Conservation (phyloP, 92 coral and sea anemone genomes). For the Parazoanthus darwini region DNA sequence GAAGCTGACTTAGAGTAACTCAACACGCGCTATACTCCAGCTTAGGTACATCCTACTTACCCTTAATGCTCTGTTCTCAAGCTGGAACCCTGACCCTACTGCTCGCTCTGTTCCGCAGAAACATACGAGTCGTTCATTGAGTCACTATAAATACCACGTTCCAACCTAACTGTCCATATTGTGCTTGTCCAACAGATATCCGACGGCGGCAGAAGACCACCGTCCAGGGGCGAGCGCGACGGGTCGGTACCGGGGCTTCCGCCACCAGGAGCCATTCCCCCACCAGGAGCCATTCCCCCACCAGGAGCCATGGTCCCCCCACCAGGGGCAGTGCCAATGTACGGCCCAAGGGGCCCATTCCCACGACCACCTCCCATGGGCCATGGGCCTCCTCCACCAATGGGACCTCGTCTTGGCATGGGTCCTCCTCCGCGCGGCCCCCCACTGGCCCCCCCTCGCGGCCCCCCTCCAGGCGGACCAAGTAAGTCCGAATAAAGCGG, state of each 20-base stretch:
- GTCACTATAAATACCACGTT: too few relatives aligned
- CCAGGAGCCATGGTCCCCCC: conserved; percentile 16
- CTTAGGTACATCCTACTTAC: too few relatives aligned
- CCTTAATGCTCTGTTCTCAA: too few relatives aligned
- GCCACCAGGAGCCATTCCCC: conserved; percentile 35
- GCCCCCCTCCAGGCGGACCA: conserved; percentile 25
- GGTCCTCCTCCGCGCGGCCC: conserved; percentile 13
- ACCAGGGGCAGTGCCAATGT: conserved; percentile 28
- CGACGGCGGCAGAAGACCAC: conserved; percentile 16
- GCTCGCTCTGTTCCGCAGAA: too few relatives aligned
- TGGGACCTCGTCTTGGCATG: conserved; percentile 31
- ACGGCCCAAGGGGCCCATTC: conserved; percentile 31
- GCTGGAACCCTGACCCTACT: too few relatives aligned
- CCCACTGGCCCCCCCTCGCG: conserved; percentile 20
- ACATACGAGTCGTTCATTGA: too few relatives aligned
- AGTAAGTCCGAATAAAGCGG: conserved; percentile 16
- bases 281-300: conserved; percentile 14
- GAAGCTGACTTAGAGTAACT: too few relatives aligned
- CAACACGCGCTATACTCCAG: too few relatives aligned
- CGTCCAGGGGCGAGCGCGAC: conserved; percentile 35
- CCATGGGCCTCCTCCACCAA: conserved; percentile 4
- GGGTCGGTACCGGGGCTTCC: conserved; percentile 15
- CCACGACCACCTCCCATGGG: conserved; percentile 32
- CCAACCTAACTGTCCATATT: background rate
- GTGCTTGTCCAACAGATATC: conserved; percentile 6